phyloP scores from a whole-genome alignment of 2,113 vertebrate species.

The Paraplagusia blochii region DNA sequence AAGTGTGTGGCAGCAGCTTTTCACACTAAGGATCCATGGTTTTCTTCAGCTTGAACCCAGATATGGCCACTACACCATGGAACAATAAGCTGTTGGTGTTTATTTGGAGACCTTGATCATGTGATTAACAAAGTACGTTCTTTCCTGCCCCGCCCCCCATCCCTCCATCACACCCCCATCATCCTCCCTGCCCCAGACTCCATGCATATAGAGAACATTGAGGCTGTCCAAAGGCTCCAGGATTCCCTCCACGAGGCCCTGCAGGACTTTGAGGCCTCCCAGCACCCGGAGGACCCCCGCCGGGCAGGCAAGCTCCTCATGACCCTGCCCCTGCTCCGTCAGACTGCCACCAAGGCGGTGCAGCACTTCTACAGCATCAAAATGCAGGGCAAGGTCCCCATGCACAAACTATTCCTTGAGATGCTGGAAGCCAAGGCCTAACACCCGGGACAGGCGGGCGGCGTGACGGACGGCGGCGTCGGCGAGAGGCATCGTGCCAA shows the following conservation, averaged over 20 bases:
- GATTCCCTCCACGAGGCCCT: conserved; percentile 95
- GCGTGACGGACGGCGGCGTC: conserved; percentile 55
- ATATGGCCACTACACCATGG: too few relatives aligned
- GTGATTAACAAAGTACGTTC: background rate
- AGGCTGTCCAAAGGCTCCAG: conserved; percentile 93
- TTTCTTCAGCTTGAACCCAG: too few relatives aligned
- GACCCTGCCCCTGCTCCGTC: conserved; percentile 89
- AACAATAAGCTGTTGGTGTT: too few relatives aligned
- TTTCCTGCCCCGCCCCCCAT: background rate
- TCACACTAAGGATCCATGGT: too few relatives aligned
- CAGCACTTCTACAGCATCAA: conserved; percentile 93
- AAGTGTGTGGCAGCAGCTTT: too few relatives aligned
- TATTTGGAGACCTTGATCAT: too few relatives aligned
- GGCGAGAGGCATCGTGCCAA: conserved; percentile 52
- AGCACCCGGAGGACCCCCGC: conserved; percentile 87
- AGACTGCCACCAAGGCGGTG: conserved; percentile 88
- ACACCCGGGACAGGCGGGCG: conserved; percentile 54
- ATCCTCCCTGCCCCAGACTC: conserved; percentile 77
- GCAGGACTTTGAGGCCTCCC: conserved; percentile 88
- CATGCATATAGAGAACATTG: conserved; percentile 94
- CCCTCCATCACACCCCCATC: background rate
- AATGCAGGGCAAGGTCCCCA: conserved; percentile 93
- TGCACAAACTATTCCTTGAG: conserved; percentile 98
- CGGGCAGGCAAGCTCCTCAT: conserved; percentile 92
- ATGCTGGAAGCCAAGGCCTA: conserved; percentile 96